Evolutionary conservation across 2,113 vertebrate genomes (phyloP), one percentile per base, ranked within the genome.

Genomic region (Corvus hawaiiensis): DNA sequence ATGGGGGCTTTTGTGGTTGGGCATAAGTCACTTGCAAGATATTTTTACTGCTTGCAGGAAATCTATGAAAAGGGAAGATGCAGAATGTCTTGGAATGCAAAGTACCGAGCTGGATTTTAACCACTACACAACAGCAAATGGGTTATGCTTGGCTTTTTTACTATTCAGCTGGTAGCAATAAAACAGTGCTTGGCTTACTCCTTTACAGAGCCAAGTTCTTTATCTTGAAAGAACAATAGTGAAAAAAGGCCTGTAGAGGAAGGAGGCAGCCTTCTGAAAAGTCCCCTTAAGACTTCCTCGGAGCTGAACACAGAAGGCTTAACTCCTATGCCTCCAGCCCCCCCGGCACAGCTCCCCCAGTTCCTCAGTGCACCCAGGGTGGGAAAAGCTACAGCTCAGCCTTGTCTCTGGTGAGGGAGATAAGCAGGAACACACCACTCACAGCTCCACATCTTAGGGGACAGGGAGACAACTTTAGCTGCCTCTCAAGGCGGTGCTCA

Each of bases 161-260:
- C 86, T 86, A 77, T 97, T 96, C 93, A 96, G 95, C 75, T 96
- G 90, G 94, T 93, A 93, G 94, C 92, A 95, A 95, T 90, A 96
- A 96, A 96, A 91, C 84, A 94, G 86, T 43, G 63, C 85, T 91
- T 84, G 89, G 89, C 94, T 95, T 82, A 93, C 91, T 94, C 77
- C 71, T 84, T 87, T 87, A 87, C 78, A 44, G 77, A 95, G 80
- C 73, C 56, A 78, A 93, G 85, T 87, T 89, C 94, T 96, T 96
- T 91, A 96, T 97, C 90, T 91, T 96, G 87, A 91, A 91, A 93
- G 93, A 95, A 95, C 93, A 96, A 95, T 82, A 83, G 91, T 87
- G 91, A 92, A 95, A 95, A 94, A 94, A 91, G 76, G 81, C 81
- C 89, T 93, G 89, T 68, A 66, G 94, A 95, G 78, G 81, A 89